phyloP scores from a whole-genome alignment of 1,140 invertebrate species.

The Monomorium pharaonis region DNA sequence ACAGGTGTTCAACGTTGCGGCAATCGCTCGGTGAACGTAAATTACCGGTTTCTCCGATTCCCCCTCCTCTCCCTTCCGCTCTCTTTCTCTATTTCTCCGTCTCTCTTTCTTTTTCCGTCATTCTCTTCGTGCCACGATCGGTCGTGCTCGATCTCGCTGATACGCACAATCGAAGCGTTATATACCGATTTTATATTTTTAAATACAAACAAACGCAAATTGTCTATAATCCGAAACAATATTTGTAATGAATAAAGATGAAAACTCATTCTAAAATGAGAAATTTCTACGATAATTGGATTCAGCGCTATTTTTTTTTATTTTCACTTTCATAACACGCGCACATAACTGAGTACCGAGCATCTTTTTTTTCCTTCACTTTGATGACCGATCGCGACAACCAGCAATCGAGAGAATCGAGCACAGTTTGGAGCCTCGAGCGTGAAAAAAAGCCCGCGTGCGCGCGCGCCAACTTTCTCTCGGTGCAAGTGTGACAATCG shows the following conservation, averaged over 20 bases:
- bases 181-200: background rate
- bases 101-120: background rate
- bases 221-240: slow-evolving; percentile 17
- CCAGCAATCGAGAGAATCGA: slow-evolving; percentile 57
- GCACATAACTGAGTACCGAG: background rate
- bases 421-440: slow-evolving; percentile 58
- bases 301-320: background rate
- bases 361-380: background rate
- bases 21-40: slow-evolving; percentile 72
- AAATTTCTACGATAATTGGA: background rate
- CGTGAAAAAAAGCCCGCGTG: slow-evolving; percentile 52
- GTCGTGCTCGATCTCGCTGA: slow-evolving; percentile 38
- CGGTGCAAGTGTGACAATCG: slow-evolving; percentile 66
- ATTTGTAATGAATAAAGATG: slow-evolving; percentile 19
- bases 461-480: slow-evolving; percentile 65
- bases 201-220: slow-evolving; percentile 16
- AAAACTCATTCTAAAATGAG: background rate
- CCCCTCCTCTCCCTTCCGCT: slow-evolving; percentile 41
- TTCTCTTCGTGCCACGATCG: slow-evolving; percentile 51
- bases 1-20: slow-evolving; percentile 72
- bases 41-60: slow-evolving; percentile 77
- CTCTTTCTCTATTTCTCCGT: slow-evolving; percentile 34
- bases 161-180: slow-evolving; percentile 16
- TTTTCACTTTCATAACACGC: slow-evolving; percentile 37
- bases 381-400: slow-evolving; percentile 38